phyloP scores from a whole-genome alignment of 1,140 invertebrate species.

The Saxidomus purpurata region DNA sequence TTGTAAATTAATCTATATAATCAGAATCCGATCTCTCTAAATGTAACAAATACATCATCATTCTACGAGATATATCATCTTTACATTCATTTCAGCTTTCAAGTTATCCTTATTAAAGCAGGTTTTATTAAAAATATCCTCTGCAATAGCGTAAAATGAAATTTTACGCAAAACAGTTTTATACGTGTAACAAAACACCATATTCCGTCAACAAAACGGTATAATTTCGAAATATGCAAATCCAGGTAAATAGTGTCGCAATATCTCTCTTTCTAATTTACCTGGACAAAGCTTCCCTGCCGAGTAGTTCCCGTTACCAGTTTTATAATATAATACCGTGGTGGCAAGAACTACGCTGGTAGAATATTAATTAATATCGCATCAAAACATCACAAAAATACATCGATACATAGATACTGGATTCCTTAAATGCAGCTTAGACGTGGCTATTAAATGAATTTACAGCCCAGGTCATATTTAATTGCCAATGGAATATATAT shows the following conservation, averaged over 20 bases:
- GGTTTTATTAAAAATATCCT: not conserved
- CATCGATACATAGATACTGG: not conserved
- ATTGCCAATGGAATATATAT: not conserved
- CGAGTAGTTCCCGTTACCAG: not conserved
- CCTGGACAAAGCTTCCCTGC: not conserved
- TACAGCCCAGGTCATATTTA: not conserved
- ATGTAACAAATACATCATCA: slow-evolving; percentile 23
- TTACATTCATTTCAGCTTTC: not conserved
- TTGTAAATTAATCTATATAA: slow-evolving; percentile 31
- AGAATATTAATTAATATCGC: slow-evolving; percentile 30
- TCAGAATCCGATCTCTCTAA: not conserved
- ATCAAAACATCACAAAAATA: not conserved
- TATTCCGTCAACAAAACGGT: not conserved
- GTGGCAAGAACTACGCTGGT: not conserved
- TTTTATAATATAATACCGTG: not conserved
- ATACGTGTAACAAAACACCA: not conserved
- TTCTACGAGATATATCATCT: not conserved
- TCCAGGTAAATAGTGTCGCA: not conserved
- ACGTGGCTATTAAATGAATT: not conserved
- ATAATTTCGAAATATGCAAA: not conserved
- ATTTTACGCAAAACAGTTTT: not conserved
- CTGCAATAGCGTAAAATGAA: not conserved
- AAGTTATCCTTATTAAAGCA: not conserved
- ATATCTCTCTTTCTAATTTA: slow-evolving; percentile 14
- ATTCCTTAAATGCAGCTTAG: slow-evolving; percentile 13